Evolutionary conservation across 2,888 invertebrate genomes (phyloP).

Genomic region (Barypeithes pellucidus): DNA sequence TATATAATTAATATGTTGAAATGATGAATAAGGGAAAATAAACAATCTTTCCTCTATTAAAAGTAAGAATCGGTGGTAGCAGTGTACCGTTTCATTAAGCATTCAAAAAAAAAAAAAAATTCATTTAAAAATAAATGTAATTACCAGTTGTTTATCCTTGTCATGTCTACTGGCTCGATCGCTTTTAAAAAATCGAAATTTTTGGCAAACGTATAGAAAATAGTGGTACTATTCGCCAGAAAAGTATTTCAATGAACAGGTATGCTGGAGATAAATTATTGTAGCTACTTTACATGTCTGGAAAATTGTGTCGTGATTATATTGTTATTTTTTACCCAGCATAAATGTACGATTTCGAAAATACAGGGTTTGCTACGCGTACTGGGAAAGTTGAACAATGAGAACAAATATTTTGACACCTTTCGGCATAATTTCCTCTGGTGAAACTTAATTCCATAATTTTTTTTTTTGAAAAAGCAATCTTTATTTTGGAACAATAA

Average conservation of each 20-base stretch:
- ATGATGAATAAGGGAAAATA: not conserved
- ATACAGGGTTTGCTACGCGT: too few relatives aligned
- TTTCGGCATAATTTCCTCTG: too few relatives aligned
- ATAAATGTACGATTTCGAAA: too few relatives aligned
- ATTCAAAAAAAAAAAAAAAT: not conserved
- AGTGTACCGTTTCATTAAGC: not conserved
- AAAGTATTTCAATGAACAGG: constrained; percentile 22
- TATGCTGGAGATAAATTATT: constrained; percentile 6
- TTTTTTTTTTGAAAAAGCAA: too few relatives aligned
- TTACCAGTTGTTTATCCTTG: constrained; percentile 22
- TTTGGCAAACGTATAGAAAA: constrained; percentile 26
- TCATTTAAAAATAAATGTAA: constrained; percentile 30
- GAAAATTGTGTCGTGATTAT: too few relatives aligned
- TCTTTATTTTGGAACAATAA: too few relatives aligned
- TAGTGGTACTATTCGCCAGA: constrained; percentile 23
- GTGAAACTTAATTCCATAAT: too few relatives aligned
- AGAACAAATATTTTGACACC: too few relatives aligned
- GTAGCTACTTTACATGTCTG: not conserved
- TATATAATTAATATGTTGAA: too few relatives aligned
- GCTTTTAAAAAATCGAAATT: constrained; percentile 25
- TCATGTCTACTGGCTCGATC: constrained; percentile 8
- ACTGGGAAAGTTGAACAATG: too few relatives aligned
- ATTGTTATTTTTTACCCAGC: too few relatives aligned
- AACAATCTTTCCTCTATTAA: constrained; percentile 3
- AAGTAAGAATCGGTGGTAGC: constrained; percentile 4